phyloP scores from a whole-genome alignment of 2,113 vertebrate genomes.

The Brachirus orientalis region DNA sequence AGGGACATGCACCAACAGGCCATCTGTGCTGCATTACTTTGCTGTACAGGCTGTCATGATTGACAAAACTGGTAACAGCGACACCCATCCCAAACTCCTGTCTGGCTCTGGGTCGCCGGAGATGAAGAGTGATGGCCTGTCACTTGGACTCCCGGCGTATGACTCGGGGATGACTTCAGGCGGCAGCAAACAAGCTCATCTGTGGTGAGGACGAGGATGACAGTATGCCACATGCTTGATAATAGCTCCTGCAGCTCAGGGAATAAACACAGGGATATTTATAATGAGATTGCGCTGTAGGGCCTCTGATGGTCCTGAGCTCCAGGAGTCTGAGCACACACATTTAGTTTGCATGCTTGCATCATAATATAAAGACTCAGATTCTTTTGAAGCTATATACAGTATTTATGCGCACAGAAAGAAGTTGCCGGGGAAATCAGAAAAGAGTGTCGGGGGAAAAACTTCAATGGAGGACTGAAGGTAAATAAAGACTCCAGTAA shows the following conservation, averaged over 20 bases:
- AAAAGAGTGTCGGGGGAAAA: slow-evolving; percentile 28
- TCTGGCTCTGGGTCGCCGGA: slow-evolving; percentile 67
- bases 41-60: slow-evolving; percentile 66
- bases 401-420: slow-evolving; percentile 42
- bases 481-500: slow-evolving; percentile 50
- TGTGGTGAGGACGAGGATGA: slow-evolving; percentile 63
- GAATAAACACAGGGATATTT: slow-evolving; percentile 67
- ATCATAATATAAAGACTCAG: slow-evolving; percentile 29
- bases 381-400: slow-evolving; percentile 61
- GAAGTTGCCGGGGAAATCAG: slow-evolving; percentile 22
- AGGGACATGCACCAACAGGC: slow-evolving; percentile 54
- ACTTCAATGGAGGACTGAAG: slow-evolving; percentile 41
- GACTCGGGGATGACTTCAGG: slow-evolving; percentile 54
- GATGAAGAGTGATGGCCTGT: slow-evolving; percentile 80
- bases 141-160: slow-evolving; percentile 56
- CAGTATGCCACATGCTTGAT: slow-evolving; percentile 69
- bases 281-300: slow-evolving; percentile 71
- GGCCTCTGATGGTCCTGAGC: slow-evolving; percentile 53
- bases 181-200: slow-evolving; percentile 59
- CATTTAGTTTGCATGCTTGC: slow-evolving; percentile 52
- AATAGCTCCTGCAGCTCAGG: slow-evolving; percentile 64
- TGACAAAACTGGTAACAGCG: slow-evolving; percentile 74
- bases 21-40: slow-evolving; percentile 76
- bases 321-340: slow-evolving; percentile 46
- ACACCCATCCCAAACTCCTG: slow-evolving; percentile 67